phyloP scores from a whole-genome alignment of 37 sponge, comb jelly and placozoan genomes.

The Corticium candelabrum region DNA sequence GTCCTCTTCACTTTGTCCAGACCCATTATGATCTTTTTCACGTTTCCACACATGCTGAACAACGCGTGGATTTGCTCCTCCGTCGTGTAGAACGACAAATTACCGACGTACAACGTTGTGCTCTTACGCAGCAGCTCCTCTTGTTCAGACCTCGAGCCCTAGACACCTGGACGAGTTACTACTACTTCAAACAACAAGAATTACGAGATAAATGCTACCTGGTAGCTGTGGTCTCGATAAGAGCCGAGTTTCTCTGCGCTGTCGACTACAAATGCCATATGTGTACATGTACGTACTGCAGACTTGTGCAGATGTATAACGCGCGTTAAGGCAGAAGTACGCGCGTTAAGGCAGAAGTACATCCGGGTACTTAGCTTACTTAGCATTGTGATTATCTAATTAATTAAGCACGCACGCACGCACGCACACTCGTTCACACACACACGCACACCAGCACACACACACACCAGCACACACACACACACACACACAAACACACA shows the following conservation, averaged over 20 bases:
- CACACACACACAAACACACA: too few species aligned
- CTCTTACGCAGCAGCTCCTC: constrained; percentile 36
- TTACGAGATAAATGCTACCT: not conserved
- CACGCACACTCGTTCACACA: too few species aligned
- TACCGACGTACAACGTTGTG: constrained; percentile 88
- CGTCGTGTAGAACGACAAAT: constrained; percentile 93
- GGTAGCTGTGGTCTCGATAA: not conserved
- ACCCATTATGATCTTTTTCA: constrained; percentile 97
- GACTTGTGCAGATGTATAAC: too few species aligned
- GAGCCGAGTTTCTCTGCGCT: not conserved
- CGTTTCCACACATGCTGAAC: constrained; percentile 89
- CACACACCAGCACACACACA: too few species aligned
- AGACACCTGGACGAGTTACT: not conserved
- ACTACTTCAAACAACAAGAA: not conserved
- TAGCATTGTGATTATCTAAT: too few species aligned
- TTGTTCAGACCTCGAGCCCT: constrained; percentile 69
- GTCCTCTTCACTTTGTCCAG: constrained; percentile 85
- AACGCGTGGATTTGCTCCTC: constrained; percentile 97
- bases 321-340: too few species aligned
- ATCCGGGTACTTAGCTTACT: too few species aligned
- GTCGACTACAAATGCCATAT: not conserved
- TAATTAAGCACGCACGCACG: too few species aligned
- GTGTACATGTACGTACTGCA: too few species aligned
- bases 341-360: too few species aligned
- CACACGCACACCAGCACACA: too few species aligned